phyloP scores from a whole-genome alignment of 2,797 vertebrate species.

The Acanthiza pusilla region DNA sequence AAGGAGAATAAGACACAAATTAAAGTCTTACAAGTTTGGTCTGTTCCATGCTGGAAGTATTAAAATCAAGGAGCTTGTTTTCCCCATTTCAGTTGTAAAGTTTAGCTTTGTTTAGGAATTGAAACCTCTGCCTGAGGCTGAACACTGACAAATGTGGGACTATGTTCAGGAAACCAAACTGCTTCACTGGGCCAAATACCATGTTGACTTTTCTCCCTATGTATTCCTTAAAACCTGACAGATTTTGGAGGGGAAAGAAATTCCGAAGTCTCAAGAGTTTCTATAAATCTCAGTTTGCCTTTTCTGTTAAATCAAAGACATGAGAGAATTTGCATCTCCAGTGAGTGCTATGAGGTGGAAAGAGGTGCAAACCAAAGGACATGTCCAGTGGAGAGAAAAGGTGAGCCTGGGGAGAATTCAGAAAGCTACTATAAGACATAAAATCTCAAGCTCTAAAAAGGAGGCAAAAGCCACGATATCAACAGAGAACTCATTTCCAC shows the following conservation, averaged over 20 bases:
- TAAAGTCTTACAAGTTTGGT: background rate
- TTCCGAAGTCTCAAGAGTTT: background rate
- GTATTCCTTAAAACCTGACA: background rate
- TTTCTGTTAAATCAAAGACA: background rate
- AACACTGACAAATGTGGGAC: background rate
- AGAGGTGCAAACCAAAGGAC: background rate
- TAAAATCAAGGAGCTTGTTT: background rate
- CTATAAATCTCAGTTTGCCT: background rate
- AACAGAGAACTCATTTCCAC: background rate
- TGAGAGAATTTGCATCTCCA: background rate
- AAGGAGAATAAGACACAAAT: background rate
- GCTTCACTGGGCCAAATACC: background rate
- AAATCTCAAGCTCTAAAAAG: background rate
- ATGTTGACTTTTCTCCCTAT: background rate
- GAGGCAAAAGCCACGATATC: background rate
- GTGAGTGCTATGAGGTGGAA: background rate
- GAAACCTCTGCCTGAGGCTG: background rate
- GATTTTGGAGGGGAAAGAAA: background rate
- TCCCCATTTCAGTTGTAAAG: background rate
- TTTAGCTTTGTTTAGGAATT: background rate
- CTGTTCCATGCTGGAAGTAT: background rate
- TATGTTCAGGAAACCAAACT: background rate
- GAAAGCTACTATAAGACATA: background rate
- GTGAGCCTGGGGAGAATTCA: background rate
- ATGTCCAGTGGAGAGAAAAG: background rate